These are phyloP conservation scores for Smutsia temminckii DNA, from an alignment of 2,797 vertebrate species.

Conservation along the genomic window DNA sequence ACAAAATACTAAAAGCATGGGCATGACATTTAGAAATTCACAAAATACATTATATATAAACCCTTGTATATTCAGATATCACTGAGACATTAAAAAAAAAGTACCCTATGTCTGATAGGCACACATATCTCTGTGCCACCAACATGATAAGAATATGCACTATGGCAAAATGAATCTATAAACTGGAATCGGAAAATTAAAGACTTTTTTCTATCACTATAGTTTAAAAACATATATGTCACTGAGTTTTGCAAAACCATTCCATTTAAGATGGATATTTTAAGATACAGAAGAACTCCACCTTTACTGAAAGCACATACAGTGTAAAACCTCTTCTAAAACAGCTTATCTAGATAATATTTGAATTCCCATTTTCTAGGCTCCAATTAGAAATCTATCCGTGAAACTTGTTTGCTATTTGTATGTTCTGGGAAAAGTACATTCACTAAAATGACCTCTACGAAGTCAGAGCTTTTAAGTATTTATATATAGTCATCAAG, in stretches of 20 bases:
- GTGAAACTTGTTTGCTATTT: neutral
- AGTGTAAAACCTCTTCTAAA: neutral
- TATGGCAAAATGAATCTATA: neutral
- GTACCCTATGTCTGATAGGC: neutral
- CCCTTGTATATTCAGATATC: neutral
- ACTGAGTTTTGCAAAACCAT: conserved; percentile 2
- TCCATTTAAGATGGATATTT: neutral
- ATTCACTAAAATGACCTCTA: neutral
- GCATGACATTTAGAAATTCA: neutral
- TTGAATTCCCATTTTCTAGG: neutral
- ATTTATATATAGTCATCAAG: too few relatives aligned
- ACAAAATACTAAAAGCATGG: neutral
- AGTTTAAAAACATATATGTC: neutral
- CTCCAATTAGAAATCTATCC: neutral
- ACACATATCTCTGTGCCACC: neutral
- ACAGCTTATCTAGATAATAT: neutral
- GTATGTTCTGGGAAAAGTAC: neutral
- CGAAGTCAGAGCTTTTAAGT: neutral
- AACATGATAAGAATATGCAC: neutral
- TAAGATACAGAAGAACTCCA: neutral
- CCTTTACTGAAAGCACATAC: neutral
- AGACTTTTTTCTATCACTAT: neutral
- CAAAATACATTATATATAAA: neutral
- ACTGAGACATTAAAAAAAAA: neutral
- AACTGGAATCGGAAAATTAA: neutral